These are phyloP conservation scores for Adelognathus sp. DNA, from an alignment of 2,888 invertebrate genomes.

Conservation along the genomic window DNA sequence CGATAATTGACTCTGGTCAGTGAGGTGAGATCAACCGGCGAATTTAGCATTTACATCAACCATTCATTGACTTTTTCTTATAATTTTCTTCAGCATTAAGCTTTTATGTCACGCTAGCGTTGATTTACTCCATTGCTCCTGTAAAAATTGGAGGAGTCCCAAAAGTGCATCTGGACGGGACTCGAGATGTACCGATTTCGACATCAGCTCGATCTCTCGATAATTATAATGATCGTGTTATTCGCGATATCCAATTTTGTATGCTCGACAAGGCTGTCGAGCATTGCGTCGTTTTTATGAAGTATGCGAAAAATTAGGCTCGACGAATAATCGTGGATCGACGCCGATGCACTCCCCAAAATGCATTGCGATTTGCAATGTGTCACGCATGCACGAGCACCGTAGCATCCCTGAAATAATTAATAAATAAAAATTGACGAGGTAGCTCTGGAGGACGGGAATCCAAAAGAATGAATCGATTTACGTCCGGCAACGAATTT, in stretches of 20 bases:
- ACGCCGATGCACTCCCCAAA: slow-evolving; percentile 61
- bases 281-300: not conserved
- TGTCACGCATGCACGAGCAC: slow-evolving; percentile 61
- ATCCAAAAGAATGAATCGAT: slow-evolving; percentile 19
- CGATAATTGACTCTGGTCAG: too few relatives aligned
- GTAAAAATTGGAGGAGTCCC: not conserved
- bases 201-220: not conserved
- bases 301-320: not conserved
- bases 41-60: not conserved
- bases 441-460: not conserved
- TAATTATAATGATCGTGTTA: not conserved
- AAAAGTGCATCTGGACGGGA: slow-evolving; percentile 28
- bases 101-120: slow-evolving; percentile 24
- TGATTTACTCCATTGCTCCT: not conserved
- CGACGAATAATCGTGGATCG: slow-evolving; percentile 48
- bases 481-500: not conserved
- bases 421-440: not conserved
- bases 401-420: slow-evolving; percentile 19
- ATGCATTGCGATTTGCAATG: slow-evolving; percentile 59
- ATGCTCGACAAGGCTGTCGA: not conserved
- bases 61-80: not conserved
- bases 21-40: not conserved
- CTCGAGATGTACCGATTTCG: slow-evolving; percentile 12
- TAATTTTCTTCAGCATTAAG: slow-evolving; percentile 12
- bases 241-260: not conserved